phyloP scores from a whole-genome alignment of 2,888 invertebrate genomes.

The Synergus itoensis region DNA sequence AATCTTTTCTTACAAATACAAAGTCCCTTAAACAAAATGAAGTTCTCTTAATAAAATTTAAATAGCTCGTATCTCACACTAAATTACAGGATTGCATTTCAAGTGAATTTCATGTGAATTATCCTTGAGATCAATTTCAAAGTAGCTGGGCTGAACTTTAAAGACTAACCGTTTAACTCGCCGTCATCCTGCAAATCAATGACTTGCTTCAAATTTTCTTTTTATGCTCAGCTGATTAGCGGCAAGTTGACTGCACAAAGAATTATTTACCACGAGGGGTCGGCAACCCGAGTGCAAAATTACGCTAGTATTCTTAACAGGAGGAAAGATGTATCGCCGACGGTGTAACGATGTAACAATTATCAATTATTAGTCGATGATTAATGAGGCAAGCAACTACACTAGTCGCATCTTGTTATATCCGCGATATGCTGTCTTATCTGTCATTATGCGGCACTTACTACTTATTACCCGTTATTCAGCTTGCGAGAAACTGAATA shows the following conservation, averaged over 20 bases:
- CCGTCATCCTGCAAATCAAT: background rate
- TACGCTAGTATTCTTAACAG: background rate
- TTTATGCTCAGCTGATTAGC: background rate
- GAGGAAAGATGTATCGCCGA: constrained; percentile 20
- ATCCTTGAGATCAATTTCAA: background rate
- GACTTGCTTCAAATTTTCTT: background rate
- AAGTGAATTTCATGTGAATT: background rate
- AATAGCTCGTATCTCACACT: background rate
- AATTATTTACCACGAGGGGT: background rate
- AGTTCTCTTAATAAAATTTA: background rate
- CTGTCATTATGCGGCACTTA: constrained; percentile 31
- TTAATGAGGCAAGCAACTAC: constrained; percentile 13
- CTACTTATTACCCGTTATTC: constrained; percentile 40
- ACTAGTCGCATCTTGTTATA: constrained; percentile 11
- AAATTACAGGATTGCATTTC: background rate
- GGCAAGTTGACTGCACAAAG: background rate
- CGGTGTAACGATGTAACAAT: constrained; percentile 21
- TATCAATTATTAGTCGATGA: constrained; percentile 27
- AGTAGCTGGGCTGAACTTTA: background rate
- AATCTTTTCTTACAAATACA: background rate
- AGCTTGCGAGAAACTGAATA: constrained; percentile 4
- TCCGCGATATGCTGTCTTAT: constrained; percentile 25
- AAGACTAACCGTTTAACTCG: background rate
- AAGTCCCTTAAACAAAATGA: background rate
- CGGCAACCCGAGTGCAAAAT: background rate